These are phyloP conservation scores for Hirtodrosophila cameraria DNA, from an alignment of 2,888 invertebrate genomes.

Conservation along the genomic window DNA sequence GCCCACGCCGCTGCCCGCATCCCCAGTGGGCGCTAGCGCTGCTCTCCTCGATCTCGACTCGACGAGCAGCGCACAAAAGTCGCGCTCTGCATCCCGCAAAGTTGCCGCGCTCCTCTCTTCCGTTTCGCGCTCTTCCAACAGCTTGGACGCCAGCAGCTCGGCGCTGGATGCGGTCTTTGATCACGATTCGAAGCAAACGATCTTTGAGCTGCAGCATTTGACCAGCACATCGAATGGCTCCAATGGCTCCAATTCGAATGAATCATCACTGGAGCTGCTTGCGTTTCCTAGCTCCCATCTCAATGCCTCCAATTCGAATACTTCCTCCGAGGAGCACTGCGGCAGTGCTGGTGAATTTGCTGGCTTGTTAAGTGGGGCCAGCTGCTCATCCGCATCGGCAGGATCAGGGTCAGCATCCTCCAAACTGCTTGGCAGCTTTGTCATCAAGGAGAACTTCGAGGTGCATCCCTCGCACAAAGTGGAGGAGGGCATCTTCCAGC, in stretches of 20 bases:
- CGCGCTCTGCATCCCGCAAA: constrained; percentile 80
- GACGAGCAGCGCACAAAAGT: constrained; percentile 81
- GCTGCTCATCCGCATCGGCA: constrained; percentile 55
- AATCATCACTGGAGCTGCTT: constrained; percentile 81
- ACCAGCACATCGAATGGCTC: constrained; percentile 67
- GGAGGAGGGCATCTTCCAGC: constrained; percentile 84
- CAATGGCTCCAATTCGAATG: constrained; percentile 81
- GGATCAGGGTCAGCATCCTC: constrained; percentile 77
- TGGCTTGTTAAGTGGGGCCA: constrained; percentile 57
- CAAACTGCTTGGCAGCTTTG: constrained; percentile 81
- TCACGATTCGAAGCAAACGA: constrained; percentile 83
- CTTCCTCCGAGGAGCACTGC: constrained; percentile 82
- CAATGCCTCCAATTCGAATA: constrained; percentile 83
- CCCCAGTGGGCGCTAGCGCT: constrained; percentile 53
- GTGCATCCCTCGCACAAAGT: constrained; percentile 84
- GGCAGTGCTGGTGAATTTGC: constrained; percentile 77
- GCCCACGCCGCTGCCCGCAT: constrained; percentile 61
- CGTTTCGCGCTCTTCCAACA: constrained; percentile 75
- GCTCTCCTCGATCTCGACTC: constrained; percentile 82
- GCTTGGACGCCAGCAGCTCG: constrained; percentile 75
- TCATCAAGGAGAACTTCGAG: constrained; percentile 83
- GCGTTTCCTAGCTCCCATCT: constrained; percentile 82
- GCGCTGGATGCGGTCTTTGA: constrained; percentile 81
- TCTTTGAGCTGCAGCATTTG: constrained; percentile 82
- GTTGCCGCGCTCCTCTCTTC: constrained; percentile 80